phyloP scores from a whole-genome alignment of 2,888 invertebrate species.

The Synergus japonicus region DNA sequence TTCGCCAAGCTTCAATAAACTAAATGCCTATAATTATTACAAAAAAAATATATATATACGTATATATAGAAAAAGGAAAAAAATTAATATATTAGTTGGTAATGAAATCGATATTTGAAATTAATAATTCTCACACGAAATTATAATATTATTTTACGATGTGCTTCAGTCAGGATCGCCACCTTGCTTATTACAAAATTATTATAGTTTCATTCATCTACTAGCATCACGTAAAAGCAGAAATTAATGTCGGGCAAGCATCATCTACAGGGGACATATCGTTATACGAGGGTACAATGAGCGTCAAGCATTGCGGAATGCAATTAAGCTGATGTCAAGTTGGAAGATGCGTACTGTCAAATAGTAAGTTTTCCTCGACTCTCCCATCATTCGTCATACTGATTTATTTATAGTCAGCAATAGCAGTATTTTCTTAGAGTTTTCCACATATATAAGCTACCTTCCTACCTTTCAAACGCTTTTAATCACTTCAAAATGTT shows the following conservation, averaged over 20 bases:
- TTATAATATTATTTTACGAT: too few relatives aligned
- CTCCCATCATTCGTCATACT: conserved; percentile 55
- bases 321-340: conserved; percentile 54
- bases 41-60: neutral
- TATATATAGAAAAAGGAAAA: neutral
- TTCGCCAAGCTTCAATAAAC: conserved; percentile 47
- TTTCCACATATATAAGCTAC: neutral
- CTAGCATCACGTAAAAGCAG: neutral
- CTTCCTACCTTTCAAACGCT: neutral
- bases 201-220: neutral
- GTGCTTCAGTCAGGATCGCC: too few relatives aligned
- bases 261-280: conserved; percentile 12
- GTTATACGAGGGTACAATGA: conserved; percentile 50
- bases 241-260: neutral
- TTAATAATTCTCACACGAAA: too few relatives aligned
- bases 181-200: too few relatives aligned
- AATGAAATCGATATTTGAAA: too few relatives aligned
- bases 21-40: conserved; percentile 25
- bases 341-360: conserved; percentile 57
- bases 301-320: conserved; percentile 55
- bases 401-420: conserved; percentile 51
- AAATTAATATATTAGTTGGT: too few relatives aligned
- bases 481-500: conserved; percentile 6
- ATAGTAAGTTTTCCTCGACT: conserved; percentile 57
- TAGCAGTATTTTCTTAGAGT: neutral